These are phyloP conservation scores for Phallusia fumigata DNA, from an alignment of 23 tunicate species.

Conservation along the genomic window DNA sequence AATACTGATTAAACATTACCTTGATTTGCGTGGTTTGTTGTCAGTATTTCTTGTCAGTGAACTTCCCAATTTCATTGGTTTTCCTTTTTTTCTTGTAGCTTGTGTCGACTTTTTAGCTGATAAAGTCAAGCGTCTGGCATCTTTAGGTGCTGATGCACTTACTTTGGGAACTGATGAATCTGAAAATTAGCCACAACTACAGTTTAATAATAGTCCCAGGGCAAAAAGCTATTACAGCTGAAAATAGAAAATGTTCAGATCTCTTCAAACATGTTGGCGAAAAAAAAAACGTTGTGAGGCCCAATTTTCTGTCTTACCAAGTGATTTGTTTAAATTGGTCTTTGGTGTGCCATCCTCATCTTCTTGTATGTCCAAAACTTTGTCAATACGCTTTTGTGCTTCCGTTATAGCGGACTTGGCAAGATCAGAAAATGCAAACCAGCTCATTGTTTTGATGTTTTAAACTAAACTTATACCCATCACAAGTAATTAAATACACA, in stretches of 20 bases:
- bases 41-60: slow-evolving; percentile 45
- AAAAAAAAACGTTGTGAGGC: neutral
- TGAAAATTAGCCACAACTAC: neutral
- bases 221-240: no score
- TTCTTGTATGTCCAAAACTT: slow-evolving; percentile 88
- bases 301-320: neutral
- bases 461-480: no score
- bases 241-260: neutral
- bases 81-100: slow-evolving; percentile 31
- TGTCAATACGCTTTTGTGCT: slow-evolving; percentile 91
- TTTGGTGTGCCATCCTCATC: slow-evolving; percentile 14
- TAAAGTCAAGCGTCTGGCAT: neutral
- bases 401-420: slow-evolving; percentile 90
- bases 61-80: slow-evolving; percentile 55
- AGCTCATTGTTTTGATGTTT: slow-evolving; percentile 42
- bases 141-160: neutral
- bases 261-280: neutral
- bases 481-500: no score
- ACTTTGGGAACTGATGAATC: neutral
- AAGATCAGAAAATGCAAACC: slow-evolving; percentile 81
- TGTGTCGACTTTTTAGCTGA: neutral
- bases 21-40: neutral
- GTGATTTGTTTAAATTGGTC: slow-evolving; percentile 13
- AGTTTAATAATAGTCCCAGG: no score
- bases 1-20: neutral